Conservation (phyloP, 2,113 vertebrate species). For the Etia nguti region DNA sequence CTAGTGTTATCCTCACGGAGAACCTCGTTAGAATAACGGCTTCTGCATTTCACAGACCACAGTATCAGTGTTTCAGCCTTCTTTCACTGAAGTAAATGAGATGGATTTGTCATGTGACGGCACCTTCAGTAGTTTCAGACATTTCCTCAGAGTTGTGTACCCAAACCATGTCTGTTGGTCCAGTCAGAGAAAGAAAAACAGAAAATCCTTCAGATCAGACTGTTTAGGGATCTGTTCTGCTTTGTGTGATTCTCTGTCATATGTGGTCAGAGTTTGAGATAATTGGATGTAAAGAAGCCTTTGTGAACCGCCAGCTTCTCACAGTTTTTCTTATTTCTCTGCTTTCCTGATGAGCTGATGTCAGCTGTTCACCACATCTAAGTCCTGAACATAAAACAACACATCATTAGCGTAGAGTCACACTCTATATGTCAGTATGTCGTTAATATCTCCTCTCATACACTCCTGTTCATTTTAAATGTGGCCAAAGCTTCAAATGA, state of each 20-base stretch:
- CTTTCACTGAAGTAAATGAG: background rate
- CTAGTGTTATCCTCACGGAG: background rate
- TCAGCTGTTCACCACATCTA: background rate
- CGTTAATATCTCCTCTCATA: background rate
- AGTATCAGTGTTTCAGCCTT: background rate
- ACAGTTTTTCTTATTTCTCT: background rate
- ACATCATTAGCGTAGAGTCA: background rate
- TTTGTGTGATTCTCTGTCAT: background rate
- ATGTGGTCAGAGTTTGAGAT: background rate
- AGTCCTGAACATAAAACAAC: background rate
- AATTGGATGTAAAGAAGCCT: background rate
- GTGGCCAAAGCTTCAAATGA: background rate
- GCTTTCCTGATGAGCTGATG: background rate
- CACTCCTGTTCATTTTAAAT: background rate
- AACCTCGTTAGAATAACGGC: background rate
- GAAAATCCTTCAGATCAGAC: background rate
- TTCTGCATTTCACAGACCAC: background rate
- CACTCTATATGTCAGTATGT: background rate
- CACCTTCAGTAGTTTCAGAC: background rate
- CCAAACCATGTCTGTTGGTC: background rate
- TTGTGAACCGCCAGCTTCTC: background rate
- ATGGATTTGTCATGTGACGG: background rate
- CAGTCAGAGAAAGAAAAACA: background rate
- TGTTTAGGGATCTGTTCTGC: background rate
- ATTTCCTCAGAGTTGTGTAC: background rate